A percentile compares a stretch with the other conserved stretches of the same genome.
Conservation (phyloP, 2,797 vertebrate genomes). For the Smutsia gigantea region DNA sequence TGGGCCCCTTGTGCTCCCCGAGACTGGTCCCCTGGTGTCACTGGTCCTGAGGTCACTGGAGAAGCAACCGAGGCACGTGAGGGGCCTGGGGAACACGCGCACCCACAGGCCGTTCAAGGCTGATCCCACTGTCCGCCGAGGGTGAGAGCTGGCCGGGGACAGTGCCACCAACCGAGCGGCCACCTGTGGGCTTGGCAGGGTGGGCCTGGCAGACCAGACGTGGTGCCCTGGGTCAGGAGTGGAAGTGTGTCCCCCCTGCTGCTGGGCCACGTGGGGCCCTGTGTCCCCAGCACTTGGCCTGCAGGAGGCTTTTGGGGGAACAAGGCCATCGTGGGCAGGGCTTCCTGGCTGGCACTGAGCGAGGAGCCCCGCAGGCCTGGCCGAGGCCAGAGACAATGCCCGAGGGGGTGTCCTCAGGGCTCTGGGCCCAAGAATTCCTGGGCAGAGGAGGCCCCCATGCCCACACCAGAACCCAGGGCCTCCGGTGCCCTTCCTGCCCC, state of each 20-base stretch:
- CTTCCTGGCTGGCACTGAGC: not conserved
- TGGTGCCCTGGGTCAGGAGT: not conserved
- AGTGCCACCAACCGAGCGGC: conserved; percentile 72
- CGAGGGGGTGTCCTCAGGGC: no score
- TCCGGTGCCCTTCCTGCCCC: not conserved
- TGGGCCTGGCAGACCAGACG: not conserved
- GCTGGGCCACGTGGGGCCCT: not conserved
- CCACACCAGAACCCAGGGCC: rapidly evolving
- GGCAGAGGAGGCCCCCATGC: not conserved
- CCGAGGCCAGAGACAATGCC: rapidly evolving
- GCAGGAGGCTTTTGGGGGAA: not conserved
- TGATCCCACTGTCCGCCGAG: conserved; percentile 84
- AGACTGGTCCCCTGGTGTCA: conserved; percentile 47
- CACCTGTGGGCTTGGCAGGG: conserved; percentile 36
- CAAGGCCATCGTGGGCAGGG: rapidly evolving
- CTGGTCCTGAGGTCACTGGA: conserved; percentile 82
- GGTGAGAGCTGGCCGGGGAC: conserved; percentile 81
- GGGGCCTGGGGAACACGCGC: conserved; percentile 81
- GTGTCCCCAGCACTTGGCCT: rapidly evolving
- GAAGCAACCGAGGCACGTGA: conserved; percentile 82
- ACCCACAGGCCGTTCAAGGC: conserved; percentile 86
- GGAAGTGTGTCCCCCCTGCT: not conserved
- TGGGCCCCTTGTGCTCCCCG: conserved; percentile 61
- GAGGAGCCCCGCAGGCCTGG: not conserved
- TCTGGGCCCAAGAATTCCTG: not conserved